Conservation (phyloP, 2,888 invertebrate species). For the Bombylius major region DNA sequence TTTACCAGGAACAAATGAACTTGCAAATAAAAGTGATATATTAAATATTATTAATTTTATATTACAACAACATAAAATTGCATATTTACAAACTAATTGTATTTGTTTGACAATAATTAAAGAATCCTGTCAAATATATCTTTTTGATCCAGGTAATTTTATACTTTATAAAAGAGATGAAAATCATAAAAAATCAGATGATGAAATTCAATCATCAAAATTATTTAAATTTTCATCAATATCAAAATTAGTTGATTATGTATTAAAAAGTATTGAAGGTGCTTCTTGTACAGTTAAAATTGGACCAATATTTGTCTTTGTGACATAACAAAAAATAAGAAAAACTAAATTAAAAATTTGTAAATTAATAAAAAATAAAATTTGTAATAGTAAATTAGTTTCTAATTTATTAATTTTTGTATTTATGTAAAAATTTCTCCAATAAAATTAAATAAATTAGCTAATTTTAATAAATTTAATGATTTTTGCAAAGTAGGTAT, state of each 20-base stretch:
- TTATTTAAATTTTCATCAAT: not conserved
- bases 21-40: conserved; percentile 5
- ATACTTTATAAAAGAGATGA: not conserved
- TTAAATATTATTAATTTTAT: conserved; percentile 9
- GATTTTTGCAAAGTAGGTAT: too few species aligned
- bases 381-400: too few species aligned
- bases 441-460: too few species aligned
- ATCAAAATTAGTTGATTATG: not conserved
- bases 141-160: not conserved
- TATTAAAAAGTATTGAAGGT: not conserved
- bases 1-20: conserved; percentile 5
- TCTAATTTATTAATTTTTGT: too few species aligned
- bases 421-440: too few species aligned
- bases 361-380: too few species aligned
- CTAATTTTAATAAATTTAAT: too few species aligned
- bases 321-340: not conserved
- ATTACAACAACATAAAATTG: conserved; percentile 11
- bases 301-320: not conserved
- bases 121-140: not conserved
- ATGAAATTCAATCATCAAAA: not conserved
- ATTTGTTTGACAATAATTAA: not conserved
- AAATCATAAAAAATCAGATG: not conserved
- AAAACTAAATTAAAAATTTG: not conserved
- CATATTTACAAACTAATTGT: conserved; percentile 5
- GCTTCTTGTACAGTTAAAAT: not conserved